Percentiles rank a stretch among this genome's conserved stretches.
Conservation (phyloP, 1,140 invertebrate species). For the Dendroctonus valens region DNA sequence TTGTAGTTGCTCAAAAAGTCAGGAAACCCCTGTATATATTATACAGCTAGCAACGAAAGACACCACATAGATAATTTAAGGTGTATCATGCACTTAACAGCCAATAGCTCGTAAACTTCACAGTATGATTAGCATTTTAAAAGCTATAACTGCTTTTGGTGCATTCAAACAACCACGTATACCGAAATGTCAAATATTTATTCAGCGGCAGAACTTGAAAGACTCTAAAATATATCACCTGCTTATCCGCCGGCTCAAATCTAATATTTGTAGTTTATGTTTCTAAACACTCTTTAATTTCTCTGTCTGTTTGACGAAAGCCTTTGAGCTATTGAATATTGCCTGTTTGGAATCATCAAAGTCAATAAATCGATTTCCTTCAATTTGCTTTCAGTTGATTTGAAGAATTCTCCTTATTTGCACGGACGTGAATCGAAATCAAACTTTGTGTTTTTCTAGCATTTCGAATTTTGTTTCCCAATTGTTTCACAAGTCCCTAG, state of each 20-base stretch:
- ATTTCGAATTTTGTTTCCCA: background rate
- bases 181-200: constrained; percentile 11
- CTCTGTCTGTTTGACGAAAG: background rate
- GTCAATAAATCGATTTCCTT: too few species aligned
- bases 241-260: background rate
- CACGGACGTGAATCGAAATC: too few species aligned
- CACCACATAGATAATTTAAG: too few species aligned
- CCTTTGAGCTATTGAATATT: background rate
- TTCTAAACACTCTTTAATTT: constrained; percentile 13
- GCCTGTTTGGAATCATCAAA: background rate
- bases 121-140: constrained; percentile 6
- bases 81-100: background rate
- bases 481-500: background rate
- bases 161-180: background rate
- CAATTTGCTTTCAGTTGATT: too few species aligned
- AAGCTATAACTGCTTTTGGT: constrained; percentile 1
- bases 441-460: background rate
- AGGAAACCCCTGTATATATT: too few species aligned
- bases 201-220: constrained; percentile 9
- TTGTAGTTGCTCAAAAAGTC: too few species aligned
- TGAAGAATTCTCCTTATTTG: too few species aligned
- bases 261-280: constrained; percentile 21
- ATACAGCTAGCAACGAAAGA: too few species aligned
- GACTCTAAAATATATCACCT: constrained; percentile 18
- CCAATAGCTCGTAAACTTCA: background rate